phyloP scores from a whole-genome alignment of 2,888 invertebrate genomes.

The Papilio demoleus region DNA sequence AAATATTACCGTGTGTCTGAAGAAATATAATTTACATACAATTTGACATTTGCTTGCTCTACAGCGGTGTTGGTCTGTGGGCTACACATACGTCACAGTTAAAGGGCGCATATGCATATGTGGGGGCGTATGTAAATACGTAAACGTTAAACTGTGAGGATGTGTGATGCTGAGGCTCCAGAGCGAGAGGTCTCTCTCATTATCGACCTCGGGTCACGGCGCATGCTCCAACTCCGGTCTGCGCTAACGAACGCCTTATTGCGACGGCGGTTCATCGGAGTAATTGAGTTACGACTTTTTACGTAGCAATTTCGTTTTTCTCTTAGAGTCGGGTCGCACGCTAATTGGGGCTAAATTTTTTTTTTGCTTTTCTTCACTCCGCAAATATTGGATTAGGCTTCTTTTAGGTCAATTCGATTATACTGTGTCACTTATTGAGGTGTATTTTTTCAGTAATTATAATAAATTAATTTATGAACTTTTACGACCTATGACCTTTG shows the following conservation, averaged over 20 bases:
- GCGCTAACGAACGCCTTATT: slow-evolving; percentile 81
- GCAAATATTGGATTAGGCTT: slow-evolving; percentile 79
- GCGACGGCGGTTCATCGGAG: slow-evolving; percentile 81
- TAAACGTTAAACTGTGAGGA: slow-evolving; percentile 80
- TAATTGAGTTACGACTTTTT: slow-evolving; percentile 84
- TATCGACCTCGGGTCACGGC: slow-evolving; percentile 84
- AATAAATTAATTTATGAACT: neutral
- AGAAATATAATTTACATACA: neutral
- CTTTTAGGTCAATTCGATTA: slow-evolving; percentile 73
- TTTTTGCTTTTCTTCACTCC: slow-evolving; percentile 64
- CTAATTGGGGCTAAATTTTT: slow-evolving; percentile 77
- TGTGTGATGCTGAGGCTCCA: slow-evolving; percentile 79
- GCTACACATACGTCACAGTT: slow-evolving; percentile 56
- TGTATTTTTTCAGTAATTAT: slow-evolving; percentile 60
- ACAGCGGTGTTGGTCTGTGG: slow-evolving; percentile 43
- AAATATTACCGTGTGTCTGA: neutral
- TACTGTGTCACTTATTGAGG: slow-evolving; percentile 21
- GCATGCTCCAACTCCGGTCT: slow-evolving; percentile 78
- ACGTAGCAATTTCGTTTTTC: slow-evolving; percentile 82
- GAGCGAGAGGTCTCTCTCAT: slow-evolving; percentile 81
- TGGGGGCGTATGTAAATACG: slow-evolving; percentile 81
- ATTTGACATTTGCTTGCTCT: slow-evolving; percentile 40
- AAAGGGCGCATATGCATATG: slow-evolving; percentile 80
- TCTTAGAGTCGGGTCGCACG: slow-evolving; percentile 78
- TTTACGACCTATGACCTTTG: neutral